Percentiles rank a stretch among this genome's conserved stretches.
These are phyloP conservation scores for Gymnocheta viridis DNA, from an alignment of 2,888 invertebrate genomes.

Conservation along the genomic window DNA sequence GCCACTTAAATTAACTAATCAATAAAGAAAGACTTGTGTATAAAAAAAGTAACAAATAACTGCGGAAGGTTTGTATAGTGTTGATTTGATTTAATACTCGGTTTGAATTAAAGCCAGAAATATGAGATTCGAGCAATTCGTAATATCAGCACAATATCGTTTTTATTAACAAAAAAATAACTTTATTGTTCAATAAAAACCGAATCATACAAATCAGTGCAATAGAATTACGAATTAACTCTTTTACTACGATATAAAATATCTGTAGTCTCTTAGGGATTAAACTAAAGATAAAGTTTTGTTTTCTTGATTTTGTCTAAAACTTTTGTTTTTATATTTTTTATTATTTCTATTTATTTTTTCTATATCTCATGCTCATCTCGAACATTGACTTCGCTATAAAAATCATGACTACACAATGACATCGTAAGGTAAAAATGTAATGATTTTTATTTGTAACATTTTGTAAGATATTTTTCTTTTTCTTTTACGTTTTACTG, in stretches of 20 bases:
- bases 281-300: constrained; percentile 52
- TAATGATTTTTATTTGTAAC: constrained; percentile 65
- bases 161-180: not conserved
- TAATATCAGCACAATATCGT: not conserved
- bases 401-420: constrained; percentile 58
- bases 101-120: no score
- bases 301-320: constrained; percentile 3
- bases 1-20: no score
- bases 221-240: constrained; percentile 23
- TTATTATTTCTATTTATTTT: not conserved
- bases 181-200: not conserved
- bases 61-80: no score
- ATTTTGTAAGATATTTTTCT: constrained; percentile 31
- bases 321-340: constrained; percentile 8
- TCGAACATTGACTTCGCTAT: constrained; percentile 61
- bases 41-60: no score
- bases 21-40: no score
- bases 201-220: not conserved
- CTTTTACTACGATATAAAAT: constrained; percentile 2
- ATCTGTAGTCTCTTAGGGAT: constrained; percentile 19
- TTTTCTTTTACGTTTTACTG: constrained; percentile 1
- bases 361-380: not conserved
- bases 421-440: constrained; percentile 60
- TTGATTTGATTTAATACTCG: no score
- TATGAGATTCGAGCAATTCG: no score